Base-by-base conservation (phyloP, 1,140 invertebrate species). In the Drosophila sp. region DNA sequence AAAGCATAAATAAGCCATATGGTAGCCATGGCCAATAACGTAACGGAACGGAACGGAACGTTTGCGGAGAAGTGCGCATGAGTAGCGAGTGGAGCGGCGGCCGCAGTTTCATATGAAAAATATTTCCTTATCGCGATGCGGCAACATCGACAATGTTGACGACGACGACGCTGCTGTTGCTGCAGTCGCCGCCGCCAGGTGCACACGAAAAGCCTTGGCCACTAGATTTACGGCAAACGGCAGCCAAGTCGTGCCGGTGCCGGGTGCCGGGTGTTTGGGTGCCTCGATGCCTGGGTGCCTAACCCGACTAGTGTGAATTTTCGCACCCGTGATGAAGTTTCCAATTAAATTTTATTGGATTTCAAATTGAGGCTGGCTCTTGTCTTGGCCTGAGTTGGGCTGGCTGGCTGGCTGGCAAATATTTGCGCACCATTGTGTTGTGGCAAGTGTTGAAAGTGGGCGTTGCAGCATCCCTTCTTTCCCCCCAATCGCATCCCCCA, bases 331-430 rank as follows among this genome's bases (percentile, higher is more conserved):
- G 87, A 90, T 90, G 87, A 90, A 90, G 87, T 90, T 90, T 90
- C 87, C 87, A 90, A 90, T 90, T 90, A 90, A 90, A 90, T 90
- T 90, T 90, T 90, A 90, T 90, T 90, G 83, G 74, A 89, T 84
- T 89, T 87, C 84, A 87, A 87, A 87, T 87, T 87, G 83, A 87
- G 80, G 79, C 79, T 79, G 79, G 82, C 86, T 85, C 81, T 69
- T 75, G 66, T 47, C 76, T 74, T 73, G 65, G 71, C 63, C 56
- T 38, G 32, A 55, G 33, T 32, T 47, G 32, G 33, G 32, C 66
- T 66, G 32, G 23, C 23, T 61, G 61, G 50, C 40, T 65, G 70
- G 57, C 69, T 73, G 79, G 87, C 70, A 90, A 90, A 90, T 90
- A 90, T 90, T 90, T 90, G 87, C 80, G 83, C 78, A 72, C 77